phyloP scores from a whole-genome alignment of 2,797 vertebrate species.

The Ctenopoma kingsleyae region DNA sequence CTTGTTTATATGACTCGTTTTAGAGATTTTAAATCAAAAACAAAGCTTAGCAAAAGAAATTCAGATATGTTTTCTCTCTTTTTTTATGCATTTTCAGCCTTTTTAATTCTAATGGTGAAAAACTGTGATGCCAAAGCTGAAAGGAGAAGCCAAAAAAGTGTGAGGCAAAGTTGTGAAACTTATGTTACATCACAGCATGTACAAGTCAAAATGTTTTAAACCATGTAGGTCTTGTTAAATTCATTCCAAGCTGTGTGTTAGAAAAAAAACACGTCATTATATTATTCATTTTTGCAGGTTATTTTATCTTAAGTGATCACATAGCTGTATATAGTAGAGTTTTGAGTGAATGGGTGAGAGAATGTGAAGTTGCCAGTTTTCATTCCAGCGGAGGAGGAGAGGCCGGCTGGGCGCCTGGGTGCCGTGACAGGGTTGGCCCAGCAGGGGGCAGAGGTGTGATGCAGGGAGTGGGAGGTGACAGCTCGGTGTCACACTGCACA shows the following conservation, averaged over 20 bases:
- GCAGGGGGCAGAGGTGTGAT: constrained; percentile 84
- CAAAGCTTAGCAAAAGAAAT: background rate
- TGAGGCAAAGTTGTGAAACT: background rate
- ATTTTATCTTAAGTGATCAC: background rate
- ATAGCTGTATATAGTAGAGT: constrained; percentile 11
- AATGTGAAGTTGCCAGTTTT: constrained; percentile 44
- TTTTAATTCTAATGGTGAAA: background rate
- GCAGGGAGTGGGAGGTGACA: constrained; percentile 81
- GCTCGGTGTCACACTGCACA: constrained; percentile 75
- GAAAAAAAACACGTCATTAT: too few relatives aligned
- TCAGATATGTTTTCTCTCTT: background rate
- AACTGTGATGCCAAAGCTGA: background rate
- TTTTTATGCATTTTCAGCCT: background rate
- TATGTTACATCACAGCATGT: background rate
- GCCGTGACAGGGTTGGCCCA: constrained; percentile 72
- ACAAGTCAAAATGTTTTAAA: background rate
- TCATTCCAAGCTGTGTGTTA: background rate
- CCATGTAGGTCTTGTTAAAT: background rate
- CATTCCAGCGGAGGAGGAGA: constrained; percentile 49
- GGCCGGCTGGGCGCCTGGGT: constrained; percentile 61
- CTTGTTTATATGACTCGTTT: background rate
- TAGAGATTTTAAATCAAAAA: background rate
- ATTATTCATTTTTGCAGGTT: background rate
- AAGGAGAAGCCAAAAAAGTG: background rate
- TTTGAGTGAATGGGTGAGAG: constrained; percentile 27